phyloP scores from a whole-genome alignment of 2,113 vertebrate species.

The Phrynosoma platyrhinos region DNA sequence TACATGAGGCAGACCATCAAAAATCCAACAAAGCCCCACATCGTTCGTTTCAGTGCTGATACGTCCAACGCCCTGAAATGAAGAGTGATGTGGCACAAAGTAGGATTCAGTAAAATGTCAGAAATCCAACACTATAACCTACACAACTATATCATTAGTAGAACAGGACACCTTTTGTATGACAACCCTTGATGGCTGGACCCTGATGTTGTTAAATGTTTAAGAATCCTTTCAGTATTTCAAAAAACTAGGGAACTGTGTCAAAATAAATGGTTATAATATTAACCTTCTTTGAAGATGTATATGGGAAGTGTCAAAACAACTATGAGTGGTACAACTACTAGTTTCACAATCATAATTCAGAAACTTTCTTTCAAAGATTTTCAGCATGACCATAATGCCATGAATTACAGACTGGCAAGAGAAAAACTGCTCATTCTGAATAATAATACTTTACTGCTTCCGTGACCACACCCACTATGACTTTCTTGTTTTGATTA shows the following conservation, averaged over 20 bases:
- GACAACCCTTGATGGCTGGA: background rate
- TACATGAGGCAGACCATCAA: no score
- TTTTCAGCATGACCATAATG: background rate
- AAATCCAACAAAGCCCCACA: background rate
- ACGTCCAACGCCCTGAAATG: background rate
- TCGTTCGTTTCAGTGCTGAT: background rate
- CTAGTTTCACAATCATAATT: background rate
- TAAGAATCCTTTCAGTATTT: background rate
- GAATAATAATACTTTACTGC: background rate
- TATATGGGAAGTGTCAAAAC: background rate
- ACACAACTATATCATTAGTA: background rate
- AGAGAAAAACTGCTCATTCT: background rate
- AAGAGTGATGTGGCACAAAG: background rate
- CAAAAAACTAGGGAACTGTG: background rate
- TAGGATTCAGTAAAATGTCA: background rate
- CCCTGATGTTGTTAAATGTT: background rate
- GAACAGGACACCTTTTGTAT: background rate
- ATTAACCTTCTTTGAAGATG: background rate
- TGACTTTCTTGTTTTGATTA: background rate
- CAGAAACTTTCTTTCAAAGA: background rate
- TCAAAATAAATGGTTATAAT: background rate
- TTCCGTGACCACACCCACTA: background rate
- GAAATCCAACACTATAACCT: background rate
- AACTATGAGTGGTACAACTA: background rate
- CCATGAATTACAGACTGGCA: background rate